These are phyloP conservation scores for Actinernus sp. DNA, from an alignment of 92 coral and sea anemone genomes.

Conservation along the genomic window DNA sequence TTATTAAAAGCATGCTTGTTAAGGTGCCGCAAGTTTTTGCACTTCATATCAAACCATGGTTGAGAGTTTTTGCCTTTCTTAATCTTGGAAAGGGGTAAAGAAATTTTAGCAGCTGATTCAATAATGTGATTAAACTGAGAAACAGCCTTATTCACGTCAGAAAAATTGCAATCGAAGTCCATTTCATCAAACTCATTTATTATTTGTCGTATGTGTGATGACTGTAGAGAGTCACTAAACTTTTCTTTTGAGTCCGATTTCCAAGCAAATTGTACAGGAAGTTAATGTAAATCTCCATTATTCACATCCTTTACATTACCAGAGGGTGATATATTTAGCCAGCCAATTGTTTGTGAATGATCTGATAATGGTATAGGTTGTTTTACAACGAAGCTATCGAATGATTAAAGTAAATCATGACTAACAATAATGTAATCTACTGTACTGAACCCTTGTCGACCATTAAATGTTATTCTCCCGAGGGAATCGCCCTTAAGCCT, in stretches of 20 bases:
- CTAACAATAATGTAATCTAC: slow-evolving; percentile 30
- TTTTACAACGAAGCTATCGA: slow-evolving; percentile 36
- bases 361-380: slow-evolving; percentile 33
- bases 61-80: too few relatives aligned
- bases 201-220: slow-evolving; percentile 7
- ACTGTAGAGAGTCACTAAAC: background rate
- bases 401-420: slow-evolving; percentile 4
- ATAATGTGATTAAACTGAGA: too few relatives aligned
- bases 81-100: too few relatives aligned
- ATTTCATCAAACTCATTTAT: background rate
- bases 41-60: too few relatives aligned
- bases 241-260: slow-evolving; percentile 13
- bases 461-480: slow-evolving; percentile 42
- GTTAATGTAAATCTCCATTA: background rate
- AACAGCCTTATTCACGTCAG: too few relatives aligned
- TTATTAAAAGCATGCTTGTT: too few relatives aligned
- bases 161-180: too few relatives aligned
- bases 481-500: too few relatives aligned
- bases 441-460: slow-evolving; percentile 34
- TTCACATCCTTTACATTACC: slow-evolving; percentile 3
- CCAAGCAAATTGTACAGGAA: slow-evolving; percentile 41
- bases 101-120: too few relatives aligned
- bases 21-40: too few relatives aligned
- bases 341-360: slow-evolving; percentile 12
- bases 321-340: slow-evolving; percentile 13